Base-by-base conservation (phyloP, 1,140 invertebrate species). In the Pseudomyrmex gracilis region DNA sequence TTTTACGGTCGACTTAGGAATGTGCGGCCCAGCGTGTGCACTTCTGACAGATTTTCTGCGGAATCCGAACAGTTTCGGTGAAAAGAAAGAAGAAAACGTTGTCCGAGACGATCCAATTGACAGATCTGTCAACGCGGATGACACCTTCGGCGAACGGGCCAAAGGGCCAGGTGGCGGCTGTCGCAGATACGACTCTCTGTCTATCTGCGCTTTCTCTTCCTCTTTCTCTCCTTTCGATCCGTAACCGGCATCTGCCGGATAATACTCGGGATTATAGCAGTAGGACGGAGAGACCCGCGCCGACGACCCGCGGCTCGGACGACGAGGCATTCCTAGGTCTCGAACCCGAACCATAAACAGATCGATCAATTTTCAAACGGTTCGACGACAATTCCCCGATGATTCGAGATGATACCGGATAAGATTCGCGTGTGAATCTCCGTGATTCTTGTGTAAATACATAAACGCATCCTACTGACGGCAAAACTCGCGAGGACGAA, bases 361-460 rank as follows among this genome's bases (percentile, higher is more conserved):
- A 93, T 93, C 92, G 92, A 93, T 93, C 92, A 93, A 93, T 89
- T 93, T 93, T 93, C 92, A 92, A 93, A 93, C 91, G 88, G 92
- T 84, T 91, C 78, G 63, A 87, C 82, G 68, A 88, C 83, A 78
- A 58, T 73, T 34, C 34, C 68, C 61, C 68, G 74, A 70, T 68
- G 74, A 70, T 68, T 51, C 67, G 73, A 83, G 86, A 88, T 88
- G 74, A 90, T 90, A 90, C 89, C 86, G 85, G 84, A 84, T 80
- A 77, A 85, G 80, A 83, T 80, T 80, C 78, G 60, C 85, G 83
- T 84, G 55, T 87, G 61, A 73, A 76, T 84, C 58, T n/a, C 67
- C 43, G 24, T 51, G 17, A 55, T 55, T 73, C 47, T 43, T 78
- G 12, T 73, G 66, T 7, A 9, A 68, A 68, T 13, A 12, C n/a